Evolutionary conservation across 2,888 invertebrate genomes (phyloP).

Genomic region (Lasioglossum oenotherae): DNA sequence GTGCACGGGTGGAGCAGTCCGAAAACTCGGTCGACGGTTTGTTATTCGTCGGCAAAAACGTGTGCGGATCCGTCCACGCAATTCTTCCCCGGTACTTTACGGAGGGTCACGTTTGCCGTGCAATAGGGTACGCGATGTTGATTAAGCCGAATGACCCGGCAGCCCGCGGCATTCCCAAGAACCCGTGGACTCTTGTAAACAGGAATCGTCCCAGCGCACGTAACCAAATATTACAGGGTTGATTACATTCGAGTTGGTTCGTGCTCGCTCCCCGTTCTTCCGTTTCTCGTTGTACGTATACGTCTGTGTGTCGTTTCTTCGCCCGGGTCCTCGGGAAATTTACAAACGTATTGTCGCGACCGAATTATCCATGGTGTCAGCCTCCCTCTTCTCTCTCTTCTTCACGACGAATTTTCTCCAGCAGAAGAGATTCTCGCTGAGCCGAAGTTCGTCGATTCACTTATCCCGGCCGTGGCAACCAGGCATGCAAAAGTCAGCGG

Average conservation of each 20-base stretch:
- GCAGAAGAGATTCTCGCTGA: constrained; percentile 54
- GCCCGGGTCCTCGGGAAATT: constrained; percentile 28
- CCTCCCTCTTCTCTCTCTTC: not conserved
- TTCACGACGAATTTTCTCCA: constrained; percentile 30
- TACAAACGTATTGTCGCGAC: constrained; percentile 35
- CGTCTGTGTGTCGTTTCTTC: not conserved
- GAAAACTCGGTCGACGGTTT: not conserved
- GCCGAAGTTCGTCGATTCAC: constrained; percentile 69
- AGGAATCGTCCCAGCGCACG: not conserved
- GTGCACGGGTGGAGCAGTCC: not conserved
- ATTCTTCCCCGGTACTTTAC: constrained; percentile 7
- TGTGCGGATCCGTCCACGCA: not conserved
- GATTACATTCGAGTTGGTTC: constrained; percentile 48
- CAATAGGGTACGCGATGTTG: constrained; percentile 14
- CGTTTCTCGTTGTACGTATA: not conserved
- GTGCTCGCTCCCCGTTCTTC: not conserved
- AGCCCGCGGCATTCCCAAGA: not conserved
- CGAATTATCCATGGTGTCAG: constrained; percentile 26
- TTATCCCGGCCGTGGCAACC: constrained; percentile 55
- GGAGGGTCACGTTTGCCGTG: constrained; percentile 8
- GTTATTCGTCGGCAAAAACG: constrained; percentile 11
- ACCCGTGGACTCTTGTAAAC: constrained; percentile 15
- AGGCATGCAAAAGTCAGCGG: constrained; percentile 55
- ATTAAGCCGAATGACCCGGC: constrained; percentile 10
- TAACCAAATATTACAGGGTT: constrained; percentile 32